A percentile compares a stretch with the other conserved stretches of the same genome.
phyloP scores from a whole-genome alignment of 2,888 invertebrate species.

The Drosophila prostipennis region DNA sequence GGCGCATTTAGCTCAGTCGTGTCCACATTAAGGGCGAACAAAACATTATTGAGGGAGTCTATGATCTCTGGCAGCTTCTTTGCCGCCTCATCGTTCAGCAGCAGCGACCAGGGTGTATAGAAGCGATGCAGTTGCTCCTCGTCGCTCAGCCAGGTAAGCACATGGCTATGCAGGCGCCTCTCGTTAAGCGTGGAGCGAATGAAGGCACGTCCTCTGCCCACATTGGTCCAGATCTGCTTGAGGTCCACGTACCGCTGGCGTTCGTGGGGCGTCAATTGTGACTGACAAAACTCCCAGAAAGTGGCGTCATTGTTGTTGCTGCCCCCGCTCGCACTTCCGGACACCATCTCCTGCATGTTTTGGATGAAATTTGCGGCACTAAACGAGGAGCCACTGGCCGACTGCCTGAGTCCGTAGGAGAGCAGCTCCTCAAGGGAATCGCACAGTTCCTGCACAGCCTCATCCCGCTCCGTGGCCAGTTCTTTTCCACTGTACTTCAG shows the following conservation, averaged over 20 bases:
- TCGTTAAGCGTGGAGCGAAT: conserved; percentile 96
- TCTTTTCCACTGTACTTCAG: conserved; percentile 94
- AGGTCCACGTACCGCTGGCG: conserved; percentile 92
- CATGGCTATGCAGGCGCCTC: conserved; percentile 92
- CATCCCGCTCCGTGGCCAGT: conserved; percentile 94
- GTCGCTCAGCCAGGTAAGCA: conserved; percentile 90
- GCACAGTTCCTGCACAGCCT: conserved; percentile 86
- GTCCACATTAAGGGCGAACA: conserved; percentile 97
- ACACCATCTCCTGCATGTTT: conserved; percentile 90
- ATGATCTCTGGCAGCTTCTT: conserved; percentile 93
- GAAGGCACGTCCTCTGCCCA: conserved; percentile 89
- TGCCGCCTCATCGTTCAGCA: conserved; percentile 91
- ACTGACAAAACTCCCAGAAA: conserved; percentile 91
- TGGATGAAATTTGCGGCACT: conserved; percentile 84
- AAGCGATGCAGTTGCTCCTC: conserved; percentile 87
- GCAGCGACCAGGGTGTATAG: conserved; percentile 94
- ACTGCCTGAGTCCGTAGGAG: conserved; percentile 90
- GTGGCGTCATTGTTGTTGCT: conserved; percentile 83
- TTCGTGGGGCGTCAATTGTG: conserved; percentile 94
- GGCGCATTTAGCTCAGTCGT: conserved; percentile 90
- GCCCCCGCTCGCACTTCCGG: conserved; percentile 61
- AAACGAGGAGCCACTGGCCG: conserved; percentile 81
- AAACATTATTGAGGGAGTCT: conserved; percentile 93
- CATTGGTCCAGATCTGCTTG: conserved; percentile 88
- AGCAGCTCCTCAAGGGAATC: conserved; percentile 91